Evolutionary conservation across 2,888 invertebrate genomes (phyloP), one percentile per base, ranked within the genome.

Genomic region (Drosophila paranaensis): DNA sequence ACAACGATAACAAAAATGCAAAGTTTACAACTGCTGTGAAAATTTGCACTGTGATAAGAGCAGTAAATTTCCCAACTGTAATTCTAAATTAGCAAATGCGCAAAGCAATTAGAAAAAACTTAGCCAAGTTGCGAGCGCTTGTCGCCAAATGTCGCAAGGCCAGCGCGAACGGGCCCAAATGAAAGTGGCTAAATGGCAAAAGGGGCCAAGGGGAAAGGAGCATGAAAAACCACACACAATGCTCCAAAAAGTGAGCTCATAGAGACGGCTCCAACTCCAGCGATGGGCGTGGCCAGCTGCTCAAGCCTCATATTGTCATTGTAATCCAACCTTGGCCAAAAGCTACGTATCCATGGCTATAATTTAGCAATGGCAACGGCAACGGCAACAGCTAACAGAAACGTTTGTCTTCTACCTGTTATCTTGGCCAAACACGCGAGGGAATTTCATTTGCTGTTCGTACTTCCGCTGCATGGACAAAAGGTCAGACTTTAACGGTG

Each of bases 81-180:
- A 87, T 82, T 80, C 61, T 57, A 82, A 84, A 84, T 84, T 87
- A 84, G 82, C 80, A 74, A 82, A 82, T 72, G 65, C 42, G 78
- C 72, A 54, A 79, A 63, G 78, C 76, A 82, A 84, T 84, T 87
- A 75, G 67, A 75, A 16, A 13, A 65, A 60, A 68, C 76, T 71
- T 67, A 33, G 61, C 57, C 16, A 50, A 33, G 20, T 16, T 50
- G 2, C 20, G 33, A 20, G 55, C 27, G 39, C 30, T 51, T 55
- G 76, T 65, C 60, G 54, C 58, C 51, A 60, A 74, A 57, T 66
- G 77, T 68, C 66, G 79, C 77, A 75, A 20, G 66, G 79, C 13
- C 20, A n/a, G 16, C 67, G 57, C 68, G 40, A 71, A n/a, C 40
- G 54, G 43, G 30, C 20, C 42, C 16, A 30, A 39, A 35, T 14